phyloP scores from a whole-genome alignment of 2,797 vertebrate species.

The Chaenodraco wilsoni region DNA sequence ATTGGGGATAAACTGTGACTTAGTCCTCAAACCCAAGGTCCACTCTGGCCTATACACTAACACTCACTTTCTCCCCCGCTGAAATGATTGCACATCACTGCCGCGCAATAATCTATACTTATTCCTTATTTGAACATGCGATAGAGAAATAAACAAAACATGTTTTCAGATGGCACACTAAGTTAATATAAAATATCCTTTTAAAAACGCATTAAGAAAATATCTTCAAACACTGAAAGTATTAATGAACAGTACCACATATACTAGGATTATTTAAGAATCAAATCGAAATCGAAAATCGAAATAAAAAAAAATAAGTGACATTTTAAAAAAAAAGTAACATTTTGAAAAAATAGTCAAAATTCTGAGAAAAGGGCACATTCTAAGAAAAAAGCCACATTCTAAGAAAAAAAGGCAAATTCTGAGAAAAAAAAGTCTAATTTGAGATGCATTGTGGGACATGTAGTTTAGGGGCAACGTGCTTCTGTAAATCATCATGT shows the following conservation, averaged over 20 bases:
- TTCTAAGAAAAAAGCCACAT: too few species aligned
- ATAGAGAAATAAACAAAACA: background rate
- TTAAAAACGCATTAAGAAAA: background rate
- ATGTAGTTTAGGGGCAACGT: too few species aligned
- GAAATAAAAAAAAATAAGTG: too few species aligned
- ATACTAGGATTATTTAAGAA: background rate
- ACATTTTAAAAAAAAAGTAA: too few species aligned
- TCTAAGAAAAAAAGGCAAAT: too few species aligned
- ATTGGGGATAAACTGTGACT: conserved; percentile 80
- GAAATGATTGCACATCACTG: conserved; percentile 38
- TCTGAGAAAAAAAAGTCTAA: too few species aligned
- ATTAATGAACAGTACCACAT: background rate
- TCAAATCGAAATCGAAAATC: too few species aligned
- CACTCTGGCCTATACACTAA: conserved; percentile 40
- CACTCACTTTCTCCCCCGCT: conserved; percentile 42
- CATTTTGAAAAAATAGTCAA: too few species aligned
- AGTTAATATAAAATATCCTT: background rate
- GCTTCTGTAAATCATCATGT: too few species aligned
- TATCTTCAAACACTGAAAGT: background rate
- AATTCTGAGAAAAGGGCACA: too few species aligned
- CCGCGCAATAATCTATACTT: conserved; percentile 16
- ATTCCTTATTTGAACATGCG: background rate
- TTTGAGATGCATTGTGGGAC: too few species aligned
- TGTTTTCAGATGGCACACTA: background rate
- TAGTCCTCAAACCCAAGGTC: conserved; percentile 57